Evolutionary conservation across 2,888 invertebrate species (phyloP).

Genomic region (Catonia carolina): DNA sequence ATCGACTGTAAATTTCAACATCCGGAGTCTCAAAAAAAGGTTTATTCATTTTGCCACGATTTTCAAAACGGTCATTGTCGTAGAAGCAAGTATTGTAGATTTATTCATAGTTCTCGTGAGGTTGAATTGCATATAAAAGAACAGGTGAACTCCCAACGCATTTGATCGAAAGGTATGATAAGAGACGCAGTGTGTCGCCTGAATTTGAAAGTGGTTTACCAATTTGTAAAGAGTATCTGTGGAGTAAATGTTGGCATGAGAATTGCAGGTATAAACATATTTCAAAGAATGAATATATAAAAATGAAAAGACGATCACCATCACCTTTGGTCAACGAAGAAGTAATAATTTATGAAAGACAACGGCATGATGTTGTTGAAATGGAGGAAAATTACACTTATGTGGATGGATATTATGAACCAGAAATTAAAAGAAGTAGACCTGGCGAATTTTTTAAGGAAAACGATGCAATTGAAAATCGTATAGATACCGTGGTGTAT

Average conservation of each 20-base stretch:
- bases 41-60: constrained; percentile 53
- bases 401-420: too few relatives aligned
- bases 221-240: constrained; percentile 55
- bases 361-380: too few relatives aligned
- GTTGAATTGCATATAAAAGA: constrained; percentile 68
- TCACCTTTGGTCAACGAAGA: too few relatives aligned
- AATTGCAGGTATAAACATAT: constrained; percentile 46
- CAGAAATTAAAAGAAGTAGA: constrained; percentile 43
- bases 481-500: not conserved
- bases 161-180: constrained; percentile 41
- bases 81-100: constrained; percentile 63
- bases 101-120: constrained; percentile 67
- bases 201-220: constrained; percentile 40
- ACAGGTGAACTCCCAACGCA: constrained; percentile 64
- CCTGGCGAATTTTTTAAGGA: constrained; percentile 46
- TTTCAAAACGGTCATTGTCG: constrained; percentile 68
- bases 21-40: constrained; percentile 28
- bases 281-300: constrained; percentile 35
- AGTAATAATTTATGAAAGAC: too few relatives aligned
- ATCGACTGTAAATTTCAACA: constrained; percentile 33
- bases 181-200: not conserved
- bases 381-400: too few relatives aligned
- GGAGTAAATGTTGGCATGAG: constrained; percentile 51
- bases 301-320: too few relatives aligned
- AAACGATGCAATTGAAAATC: constrained; percentile 25